A percentile compares a stretch with the other conserved stretches of the same genome.
Conservation (phyloP, 1,140 invertebrate genomes). For the Magallana angulata region DNA sequence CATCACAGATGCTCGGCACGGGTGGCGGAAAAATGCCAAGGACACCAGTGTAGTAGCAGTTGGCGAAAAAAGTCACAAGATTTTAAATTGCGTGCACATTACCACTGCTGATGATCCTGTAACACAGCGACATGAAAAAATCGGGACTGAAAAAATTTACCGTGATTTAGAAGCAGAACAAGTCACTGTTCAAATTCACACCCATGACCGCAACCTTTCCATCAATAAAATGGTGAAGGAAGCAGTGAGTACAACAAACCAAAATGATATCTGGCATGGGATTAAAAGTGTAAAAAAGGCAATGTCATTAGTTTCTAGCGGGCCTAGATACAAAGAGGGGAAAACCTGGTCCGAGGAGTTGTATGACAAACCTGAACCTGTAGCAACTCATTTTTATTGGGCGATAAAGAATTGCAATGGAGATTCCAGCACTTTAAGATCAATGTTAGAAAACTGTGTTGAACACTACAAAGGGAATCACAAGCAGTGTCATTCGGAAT, state of each 20-base stretch:
- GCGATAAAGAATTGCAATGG: conserved; percentile 7
- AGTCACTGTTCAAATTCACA: conserved; percentile 24
- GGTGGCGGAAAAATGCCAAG: conserved; percentile 42
- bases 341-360: not conserved
- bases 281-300: conserved; percentile 18
- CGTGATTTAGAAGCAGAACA: not conserved
- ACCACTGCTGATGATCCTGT: conserved; percentile 40
- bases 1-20: conserved; percentile 32
- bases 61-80: conserved; percentile 43
- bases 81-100: conserved; percentile 4
- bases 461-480: not conserved
- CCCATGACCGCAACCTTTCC: conserved; percentile 36
- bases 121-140: conserved; percentile 45
- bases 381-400: conserved; percentile 40
- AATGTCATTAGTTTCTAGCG: not conserved
- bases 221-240: conserved; percentile 41
- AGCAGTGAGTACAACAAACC: conserved; percentile 14
- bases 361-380: conserved; percentile 35
- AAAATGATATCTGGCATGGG: conserved; percentile 46
- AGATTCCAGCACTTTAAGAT: not conserved
- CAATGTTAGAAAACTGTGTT: not conserved
- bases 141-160: conserved; percentile 41
- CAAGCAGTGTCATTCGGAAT: not conserved
- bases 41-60: conserved; percentile 14
- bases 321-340: conserved; percentile 10